Percentiles rank a stretch among this genome's conserved stretches.
Evolutionary conservation across 2,888 invertebrate genomes (phyloP).

Genomic region (Unio pictorum): DNA sequence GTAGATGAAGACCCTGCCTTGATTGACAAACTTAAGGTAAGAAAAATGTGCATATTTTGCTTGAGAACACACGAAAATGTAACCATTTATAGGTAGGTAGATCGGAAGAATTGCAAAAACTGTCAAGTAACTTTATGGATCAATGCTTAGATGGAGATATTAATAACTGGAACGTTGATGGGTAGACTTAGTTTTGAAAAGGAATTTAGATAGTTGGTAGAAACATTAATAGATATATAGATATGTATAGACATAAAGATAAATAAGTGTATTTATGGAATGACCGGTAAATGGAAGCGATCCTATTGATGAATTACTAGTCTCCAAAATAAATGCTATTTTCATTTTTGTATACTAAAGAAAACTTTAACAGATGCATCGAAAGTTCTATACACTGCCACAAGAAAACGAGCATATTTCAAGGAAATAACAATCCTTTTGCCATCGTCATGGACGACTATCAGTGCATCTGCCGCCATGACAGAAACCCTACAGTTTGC

Average conservation of each 20-base stretch:
- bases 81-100: no score
- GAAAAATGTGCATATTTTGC: background rate
- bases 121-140: no score
- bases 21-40: slow-evolving; percentile 47
- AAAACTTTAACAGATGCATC: slow-evolving; percentile 76
- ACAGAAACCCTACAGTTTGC: slow-evolving; percentile 22
- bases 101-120: no score
- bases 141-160: no score
- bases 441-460: slow-evolving; percentile 75
- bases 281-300: background rate
- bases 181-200: no score
- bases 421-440: slow-evolving; percentile 77
- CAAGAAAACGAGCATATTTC: slow-evolving; percentile 73
- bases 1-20: slow-evolving; percentile 38
- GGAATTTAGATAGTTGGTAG: no score
- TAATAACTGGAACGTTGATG: no score
- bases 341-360: slow-evolving; percentile 61
- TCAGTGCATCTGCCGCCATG: slow-evolving; percentile 13
- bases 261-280: background rate
- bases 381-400: slow-evolving; percentile 75
- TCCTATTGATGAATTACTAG: background rate
- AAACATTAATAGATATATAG: no score
- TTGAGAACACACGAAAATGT: no score
- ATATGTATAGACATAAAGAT: no score
- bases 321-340: no score